These are phyloP conservation scores for Yasuhikotakia modesta DNA, from an alignment of 2,797 vertebrate genomes.

Conservation along the genomic window DNA sequence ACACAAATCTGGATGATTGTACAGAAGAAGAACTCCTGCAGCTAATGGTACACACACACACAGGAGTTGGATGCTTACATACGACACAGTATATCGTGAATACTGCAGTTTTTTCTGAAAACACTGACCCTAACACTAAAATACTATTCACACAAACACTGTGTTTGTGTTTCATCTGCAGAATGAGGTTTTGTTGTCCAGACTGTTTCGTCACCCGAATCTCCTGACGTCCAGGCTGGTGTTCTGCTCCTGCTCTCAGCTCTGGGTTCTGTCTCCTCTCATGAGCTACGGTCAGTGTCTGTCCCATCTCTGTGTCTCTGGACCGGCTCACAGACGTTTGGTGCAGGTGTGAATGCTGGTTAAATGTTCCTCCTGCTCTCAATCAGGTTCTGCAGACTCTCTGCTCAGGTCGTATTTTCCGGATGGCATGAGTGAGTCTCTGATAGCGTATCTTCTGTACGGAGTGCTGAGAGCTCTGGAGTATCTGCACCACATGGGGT, in stretches of 20 bases:
- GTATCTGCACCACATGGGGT: conserved; percentile 94
- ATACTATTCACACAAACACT: too few relatives aligned
- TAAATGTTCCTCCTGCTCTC: neutral
- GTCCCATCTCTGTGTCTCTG: neutral
- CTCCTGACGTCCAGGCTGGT: conserved; percentile 90
- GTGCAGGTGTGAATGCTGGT: too few relatives aligned
- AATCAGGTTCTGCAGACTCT: conserved; percentile 87
- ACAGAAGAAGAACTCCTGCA: conserved; percentile 91
- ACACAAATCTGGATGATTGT: conserved; percentile 93
- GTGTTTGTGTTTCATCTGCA: conserved; percentile 61
- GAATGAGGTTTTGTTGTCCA: conserved; percentile 89
- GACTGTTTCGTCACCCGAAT: conserved; percentile 88
- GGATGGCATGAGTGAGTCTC: conserved; percentile 94
- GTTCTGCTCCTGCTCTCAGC: conserved; percentile 90
- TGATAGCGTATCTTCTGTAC: conserved; percentile 91
- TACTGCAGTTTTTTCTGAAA: too few relatives aligned
- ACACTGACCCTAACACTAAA: too few relatives aligned
- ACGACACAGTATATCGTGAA: too few relatives aligned
- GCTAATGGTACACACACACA: conserved; percentile 76
- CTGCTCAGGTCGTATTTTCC: conserved; percentile 91
- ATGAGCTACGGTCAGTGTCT: conserved; percentile 91
- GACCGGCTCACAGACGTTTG: neutral
- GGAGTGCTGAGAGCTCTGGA: conserved; percentile 89
- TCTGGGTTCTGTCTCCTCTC: conserved; percentile 94
- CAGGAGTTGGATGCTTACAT: too few relatives aligned